A percentile compares a stretch with the other conserved stretches of the same genome.
These are phyloP conservation scores for Crypturellus tataupa DNA, from an alignment of 2,797 vertebrate species.

Conservation along the genomic window DNA sequence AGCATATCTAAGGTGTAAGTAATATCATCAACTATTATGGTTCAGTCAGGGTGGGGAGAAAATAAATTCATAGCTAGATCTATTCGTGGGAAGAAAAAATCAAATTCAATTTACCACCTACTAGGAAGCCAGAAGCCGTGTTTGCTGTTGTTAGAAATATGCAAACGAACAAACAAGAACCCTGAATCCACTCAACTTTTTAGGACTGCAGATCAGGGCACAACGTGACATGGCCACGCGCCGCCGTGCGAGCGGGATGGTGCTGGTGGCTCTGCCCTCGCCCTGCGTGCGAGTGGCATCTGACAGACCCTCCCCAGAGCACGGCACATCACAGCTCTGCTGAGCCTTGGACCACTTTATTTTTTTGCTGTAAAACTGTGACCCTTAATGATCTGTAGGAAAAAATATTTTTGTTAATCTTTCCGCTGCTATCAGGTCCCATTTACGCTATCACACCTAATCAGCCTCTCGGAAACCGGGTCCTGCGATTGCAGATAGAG, in stretches of 20 bases:
- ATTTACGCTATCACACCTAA: accelerated
- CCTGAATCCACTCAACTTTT: neutral
- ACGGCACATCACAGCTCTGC: neutral
- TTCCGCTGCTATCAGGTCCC: neutral
- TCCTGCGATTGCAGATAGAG: neutral
- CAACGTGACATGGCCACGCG: neutral
- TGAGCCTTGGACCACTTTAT: neutral
- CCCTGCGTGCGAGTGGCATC: conserved; percentile 11
- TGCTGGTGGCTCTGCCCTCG: neutral
- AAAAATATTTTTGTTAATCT: neutral
- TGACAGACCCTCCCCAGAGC: conserved; percentile 21
- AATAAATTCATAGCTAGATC: conserved; percentile 15
- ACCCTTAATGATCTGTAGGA: neutral
- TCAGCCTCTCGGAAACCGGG: neutral
- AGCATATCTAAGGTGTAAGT: conserved; percentile 25
- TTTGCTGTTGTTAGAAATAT: conserved; percentile 21
- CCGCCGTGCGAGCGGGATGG: neutral
- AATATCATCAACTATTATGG: conserved; percentile 34
- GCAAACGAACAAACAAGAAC: neutral
- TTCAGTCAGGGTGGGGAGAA: neutral
- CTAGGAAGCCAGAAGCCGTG: conserved; percentile 15
- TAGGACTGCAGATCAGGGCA: neutral
- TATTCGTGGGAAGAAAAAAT: neutral
- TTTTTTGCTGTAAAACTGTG: neutral
- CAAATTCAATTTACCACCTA: conserved; percentile 31